Conservation (phyloP, 2,888 invertebrate species). For the Globia sparganii region DNA sequence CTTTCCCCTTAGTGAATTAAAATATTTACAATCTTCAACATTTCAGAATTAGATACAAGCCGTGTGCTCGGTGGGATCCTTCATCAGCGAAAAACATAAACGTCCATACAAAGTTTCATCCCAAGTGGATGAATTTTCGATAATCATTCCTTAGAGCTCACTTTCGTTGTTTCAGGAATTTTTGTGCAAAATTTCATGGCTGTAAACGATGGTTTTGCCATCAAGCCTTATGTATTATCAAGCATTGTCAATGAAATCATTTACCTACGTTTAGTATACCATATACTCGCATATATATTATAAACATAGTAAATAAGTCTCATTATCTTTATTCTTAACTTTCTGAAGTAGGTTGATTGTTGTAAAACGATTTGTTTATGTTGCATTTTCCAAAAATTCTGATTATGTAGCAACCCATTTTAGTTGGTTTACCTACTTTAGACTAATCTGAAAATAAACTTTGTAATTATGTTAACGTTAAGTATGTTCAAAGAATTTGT, state of each 20-base stretch:
- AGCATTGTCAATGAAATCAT: constrained; percentile 28
- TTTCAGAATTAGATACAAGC: too few species aligned
- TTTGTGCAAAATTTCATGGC: neutral
- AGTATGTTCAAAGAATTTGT: constrained; percentile 34
- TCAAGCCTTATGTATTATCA: neutral
- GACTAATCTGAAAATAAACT: constrained; percentile 6
- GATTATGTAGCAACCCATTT: constrained; percentile 8
- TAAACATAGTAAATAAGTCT: constrained; percentile 24
- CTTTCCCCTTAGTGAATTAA: too few species aligned
- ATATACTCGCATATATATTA: constrained; percentile 29
- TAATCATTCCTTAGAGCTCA: too few species aligned
- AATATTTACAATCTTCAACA: too few species aligned
- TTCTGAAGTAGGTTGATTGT: neutral
- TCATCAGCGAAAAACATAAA: too few species aligned
- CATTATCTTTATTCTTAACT: neutral
- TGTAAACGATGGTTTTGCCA: neutral
- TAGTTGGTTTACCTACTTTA: too few species aligned
- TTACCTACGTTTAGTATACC: constrained; percentile 4
- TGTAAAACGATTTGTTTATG: too few species aligned
- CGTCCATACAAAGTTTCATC: too few species aligned
- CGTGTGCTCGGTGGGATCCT: too few species aligned
- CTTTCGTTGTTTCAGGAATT: too few species aligned
- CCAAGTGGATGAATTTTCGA: too few species aligned
- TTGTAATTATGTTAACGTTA: constrained; percentile 24
- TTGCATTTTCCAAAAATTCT: too few species aligned